phyloP scores from a whole-genome alignment of 2,113 vertebrate genomes.

The Brachyhypopomus gauderio region DNA sequence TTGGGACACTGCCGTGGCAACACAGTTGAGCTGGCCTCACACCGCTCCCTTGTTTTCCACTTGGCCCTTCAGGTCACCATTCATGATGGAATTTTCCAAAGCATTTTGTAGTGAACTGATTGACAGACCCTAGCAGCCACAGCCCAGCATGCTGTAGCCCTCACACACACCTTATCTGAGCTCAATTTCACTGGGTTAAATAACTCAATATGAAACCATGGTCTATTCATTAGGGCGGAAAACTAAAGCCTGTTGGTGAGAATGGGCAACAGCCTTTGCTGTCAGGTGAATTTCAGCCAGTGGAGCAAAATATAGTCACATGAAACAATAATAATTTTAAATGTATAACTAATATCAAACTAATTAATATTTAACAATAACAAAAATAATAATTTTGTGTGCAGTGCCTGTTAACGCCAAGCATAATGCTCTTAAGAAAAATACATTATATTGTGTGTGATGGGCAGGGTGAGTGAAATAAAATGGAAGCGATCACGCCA shows the following conservation, averaged over 20 bases:
- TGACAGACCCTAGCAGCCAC: neutral
- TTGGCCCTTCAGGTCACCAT: neutral
- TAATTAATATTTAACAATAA: too few species aligned
- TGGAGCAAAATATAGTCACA: neutral
- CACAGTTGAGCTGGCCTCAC: too few species aligned
- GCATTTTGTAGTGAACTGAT: constrained; percentile 2
- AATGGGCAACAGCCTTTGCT: neutral
- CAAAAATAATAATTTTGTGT: neutral
- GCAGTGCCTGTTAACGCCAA: neutral
- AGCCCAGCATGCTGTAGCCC: neutral
- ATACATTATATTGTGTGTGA: neutral
- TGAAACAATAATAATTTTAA: too few species aligned
- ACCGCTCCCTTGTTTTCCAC: neutral
- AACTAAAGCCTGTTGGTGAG: neutral
- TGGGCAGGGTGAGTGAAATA: too few species aligned
- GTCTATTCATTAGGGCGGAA: neutral
- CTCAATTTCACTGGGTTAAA: neutral
- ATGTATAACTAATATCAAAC: too few species aligned
- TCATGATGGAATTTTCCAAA: neutral
- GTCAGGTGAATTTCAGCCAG: neutral
- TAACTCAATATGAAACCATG: neutral
- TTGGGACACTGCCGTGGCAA: neutral
- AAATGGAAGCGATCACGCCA: too few species aligned
- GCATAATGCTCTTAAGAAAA: neutral
- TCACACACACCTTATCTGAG: constrained; percentile 1